phyloP scores from a whole-genome alignment of 2,113 vertebrate genomes.

The Myotis yumanensis region DNA sequence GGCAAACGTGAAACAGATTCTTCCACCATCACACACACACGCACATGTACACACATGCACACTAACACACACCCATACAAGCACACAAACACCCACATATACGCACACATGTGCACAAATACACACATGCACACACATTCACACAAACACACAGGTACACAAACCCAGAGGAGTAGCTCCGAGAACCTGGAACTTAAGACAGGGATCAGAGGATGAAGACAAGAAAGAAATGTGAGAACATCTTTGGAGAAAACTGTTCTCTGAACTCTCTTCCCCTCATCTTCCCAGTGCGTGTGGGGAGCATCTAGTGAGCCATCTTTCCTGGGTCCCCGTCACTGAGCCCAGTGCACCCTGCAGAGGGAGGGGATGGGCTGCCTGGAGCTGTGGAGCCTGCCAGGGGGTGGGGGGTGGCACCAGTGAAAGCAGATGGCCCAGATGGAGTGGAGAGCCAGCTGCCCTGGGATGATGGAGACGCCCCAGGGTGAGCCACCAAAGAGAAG shows the following conservation, averaged over 20 bases:
- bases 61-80: too few species aligned
- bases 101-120: not conserved
- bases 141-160: not conserved
- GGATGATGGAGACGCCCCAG: not conserved
- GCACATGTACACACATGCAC: not conserved
- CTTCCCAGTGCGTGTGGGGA: not conserved
- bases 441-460: not conserved
- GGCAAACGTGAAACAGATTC: not conserved
- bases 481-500: not conserved
- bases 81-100: too few species aligned
- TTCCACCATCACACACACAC: not conserved
- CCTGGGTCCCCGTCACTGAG: not conserved
- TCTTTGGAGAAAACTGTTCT: not conserved
- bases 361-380: too few species aligned
- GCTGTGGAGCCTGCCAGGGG: too few species aligned
- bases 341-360: rapidly evolving
- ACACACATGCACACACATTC: not conserved
- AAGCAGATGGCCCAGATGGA: not conserved
- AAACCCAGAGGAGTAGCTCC: not conserved
- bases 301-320: not conserved
- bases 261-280: not conserved
- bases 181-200: not conserved
- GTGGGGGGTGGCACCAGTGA: not conserved
- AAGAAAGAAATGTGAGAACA: not conserved
- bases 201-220: not conserved